A percentile compares a stretch with the other conserved stretches of the same genome.
Conservation (phyloP, 2,888 invertebrate genomes). For the Thymelicus lineola region DNA sequence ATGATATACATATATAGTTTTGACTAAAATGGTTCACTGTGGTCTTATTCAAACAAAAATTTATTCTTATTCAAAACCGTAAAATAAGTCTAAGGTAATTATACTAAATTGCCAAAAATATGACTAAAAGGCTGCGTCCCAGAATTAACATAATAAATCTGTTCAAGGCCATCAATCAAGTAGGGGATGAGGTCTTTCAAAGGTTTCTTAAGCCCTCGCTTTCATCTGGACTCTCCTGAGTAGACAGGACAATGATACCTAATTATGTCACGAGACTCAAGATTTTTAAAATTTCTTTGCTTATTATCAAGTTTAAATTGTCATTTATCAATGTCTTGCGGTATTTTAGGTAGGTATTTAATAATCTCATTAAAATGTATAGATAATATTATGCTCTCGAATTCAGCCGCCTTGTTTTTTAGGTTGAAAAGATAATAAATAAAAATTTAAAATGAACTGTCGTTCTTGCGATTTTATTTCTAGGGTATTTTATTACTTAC, state of each 20-base stretch:
- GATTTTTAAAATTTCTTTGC: constrained; percentile 2
- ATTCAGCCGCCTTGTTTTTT: too few species aligned
- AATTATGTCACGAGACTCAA: constrained; percentile 40
- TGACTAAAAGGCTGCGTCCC: constrained; percentile 43
- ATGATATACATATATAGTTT: too few species aligned
- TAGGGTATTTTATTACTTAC: too few species aligned
- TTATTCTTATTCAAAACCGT: constrained; percentile 16
- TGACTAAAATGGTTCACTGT: neutral
- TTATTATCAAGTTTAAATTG: constrained; percentile 1
- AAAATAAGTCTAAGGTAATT: neutral
- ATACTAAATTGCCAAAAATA: constrained; percentile 21
- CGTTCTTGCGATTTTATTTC: too few species aligned
- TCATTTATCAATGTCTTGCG: neutral
- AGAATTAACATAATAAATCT: constrained; percentile 83
- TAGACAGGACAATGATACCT: constrained; percentile 29
- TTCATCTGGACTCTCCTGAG: constrained; percentile 64
- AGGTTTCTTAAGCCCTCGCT: constrained; percentile 80
- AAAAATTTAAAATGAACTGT: too few species aligned
- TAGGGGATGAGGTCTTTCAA: constrained; percentile 72
- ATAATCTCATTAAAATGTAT: neutral
- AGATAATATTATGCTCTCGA: too few species aligned
- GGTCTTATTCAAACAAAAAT: constrained; percentile 18
- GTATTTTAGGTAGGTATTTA: neutral
- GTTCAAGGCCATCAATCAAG: constrained; percentile 74
- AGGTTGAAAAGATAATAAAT: too few species aligned